phyloP scores from a whole-genome alignment of 2,888 invertebrate genomes.

The Proisotoma minuta region DNA sequence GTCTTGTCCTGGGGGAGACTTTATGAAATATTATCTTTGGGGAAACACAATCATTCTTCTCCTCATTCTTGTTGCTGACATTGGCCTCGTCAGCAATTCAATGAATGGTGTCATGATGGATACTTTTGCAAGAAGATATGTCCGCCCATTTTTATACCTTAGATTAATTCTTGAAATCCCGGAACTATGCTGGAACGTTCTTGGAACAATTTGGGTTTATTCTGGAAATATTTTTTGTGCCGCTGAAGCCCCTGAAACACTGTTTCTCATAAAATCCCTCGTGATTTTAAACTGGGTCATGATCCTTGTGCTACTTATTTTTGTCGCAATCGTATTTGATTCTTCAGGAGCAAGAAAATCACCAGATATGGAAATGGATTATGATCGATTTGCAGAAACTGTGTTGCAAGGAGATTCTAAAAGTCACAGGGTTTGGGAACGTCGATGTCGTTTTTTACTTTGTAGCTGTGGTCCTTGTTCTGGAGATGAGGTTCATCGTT shows the following conservation, averaged over 20 bases:
- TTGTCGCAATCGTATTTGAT: slow-evolving; percentile 74
- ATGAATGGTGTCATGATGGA: slow-evolving; percentile 49
- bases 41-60: slow-evolving; percentile 54
- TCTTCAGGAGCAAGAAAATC: slow-evolving; percentile 59
- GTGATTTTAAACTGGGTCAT: slow-evolving; percentile 78
- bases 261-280: slow-evolving; percentile 61
- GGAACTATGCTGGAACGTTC: slow-evolving; percentile 71
- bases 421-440: slow-evolving; percentile 68
- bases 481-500: slow-evolving; percentile 64
- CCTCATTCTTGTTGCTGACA: slow-evolving; percentile 50
- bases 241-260: slow-evolving; percentile 55
- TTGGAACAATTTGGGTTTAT: slow-evolving; percentile 79
- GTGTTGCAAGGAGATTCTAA: slow-evolving; percentile 56
- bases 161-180: slow-evolving; percentile 68
- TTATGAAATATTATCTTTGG: slow-evolving; percentile 67
- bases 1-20: slow-evolving; percentile 67
- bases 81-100: slow-evolving; percentile 49
- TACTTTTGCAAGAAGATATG: slow-evolving; percentile 39
- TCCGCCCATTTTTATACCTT: slow-evolving; percentile 43
- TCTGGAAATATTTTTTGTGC: slow-evolving; percentile 63
- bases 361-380: slow-evolving; percentile 50
- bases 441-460: slow-evolving; percentile 58
- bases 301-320: slow-evolving; percentile 67
- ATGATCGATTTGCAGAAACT: slow-evolving; percentile 51
- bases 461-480: slow-evolving; percentile 41